Conservation (phyloP, 2,113 vertebrate species). For the Delphinus delphis region DNA sequence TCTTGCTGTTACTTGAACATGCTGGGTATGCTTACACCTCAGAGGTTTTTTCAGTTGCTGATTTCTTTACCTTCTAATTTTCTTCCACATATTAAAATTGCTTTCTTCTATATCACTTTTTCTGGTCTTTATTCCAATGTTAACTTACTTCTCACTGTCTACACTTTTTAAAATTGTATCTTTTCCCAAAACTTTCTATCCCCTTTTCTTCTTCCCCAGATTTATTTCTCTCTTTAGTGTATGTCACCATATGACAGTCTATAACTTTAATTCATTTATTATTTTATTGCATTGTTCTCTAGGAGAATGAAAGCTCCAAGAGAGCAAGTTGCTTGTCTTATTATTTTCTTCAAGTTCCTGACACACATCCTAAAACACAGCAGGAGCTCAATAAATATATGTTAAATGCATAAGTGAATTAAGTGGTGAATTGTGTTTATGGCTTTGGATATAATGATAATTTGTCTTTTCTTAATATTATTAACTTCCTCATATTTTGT, state of each 20-base stretch:
- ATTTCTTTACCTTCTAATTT: neutral
- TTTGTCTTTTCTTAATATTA: neutral
- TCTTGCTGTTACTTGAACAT: neutral
- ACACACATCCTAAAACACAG: neutral
- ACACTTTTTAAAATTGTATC: neutral
- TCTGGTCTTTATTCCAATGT: neutral
- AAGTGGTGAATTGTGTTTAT: neutral
- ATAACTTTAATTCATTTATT: neutral
- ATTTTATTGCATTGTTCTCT: neutral
- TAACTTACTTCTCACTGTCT: neutral
- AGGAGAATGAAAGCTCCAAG: neutral
- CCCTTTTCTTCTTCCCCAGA: neutral
- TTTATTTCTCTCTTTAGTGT: neutral
- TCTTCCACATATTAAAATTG: neutral
- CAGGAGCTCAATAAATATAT: neutral
- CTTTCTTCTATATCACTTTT: neutral
- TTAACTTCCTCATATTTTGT: neutral
- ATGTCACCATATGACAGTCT: neutral
- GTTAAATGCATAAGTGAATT: neutral
- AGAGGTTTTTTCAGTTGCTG: neutral
- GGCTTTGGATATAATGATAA: neutral
- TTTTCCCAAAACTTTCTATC: neutral
- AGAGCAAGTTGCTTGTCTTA: neutral
- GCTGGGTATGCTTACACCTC: rapidly evolving
- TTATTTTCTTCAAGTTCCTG: neutral